These are phyloP conservation scores for Amblyjoppa fuscipennis DNA, from an alignment of 2,888 invertebrate species.

Conservation along the genomic window DNA sequence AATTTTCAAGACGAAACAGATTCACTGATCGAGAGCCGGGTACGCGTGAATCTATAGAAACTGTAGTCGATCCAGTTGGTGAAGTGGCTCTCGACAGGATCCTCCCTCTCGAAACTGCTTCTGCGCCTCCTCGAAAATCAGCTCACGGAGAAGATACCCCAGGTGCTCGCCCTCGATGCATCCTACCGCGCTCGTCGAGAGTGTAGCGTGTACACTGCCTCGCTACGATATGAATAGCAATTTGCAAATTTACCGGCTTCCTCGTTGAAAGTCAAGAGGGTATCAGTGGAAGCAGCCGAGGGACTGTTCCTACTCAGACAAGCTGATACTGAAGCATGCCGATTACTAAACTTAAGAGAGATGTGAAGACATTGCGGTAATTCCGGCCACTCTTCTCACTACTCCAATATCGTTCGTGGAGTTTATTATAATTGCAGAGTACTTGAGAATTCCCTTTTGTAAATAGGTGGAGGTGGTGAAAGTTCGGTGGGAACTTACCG, in stretches of 20 bases:
- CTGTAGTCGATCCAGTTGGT: slow-evolving; percentile 25
- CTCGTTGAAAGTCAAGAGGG: slow-evolving; percentile 3
- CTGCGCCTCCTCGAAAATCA: slow-evolving; percentile 33
- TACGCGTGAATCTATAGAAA: slow-evolving; percentile 42
- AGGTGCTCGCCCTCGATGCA: slow-evolving; percentile 51
- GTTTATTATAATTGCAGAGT: neutral
- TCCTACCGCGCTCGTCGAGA: neutral
- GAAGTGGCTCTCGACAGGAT: slow-evolving; percentile 13
- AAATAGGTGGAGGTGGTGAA: neutral
- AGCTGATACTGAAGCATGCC: slow-evolving; percentile 30
- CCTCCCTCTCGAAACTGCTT: slow-evolving; percentile 42
- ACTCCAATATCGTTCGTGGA: neutral
- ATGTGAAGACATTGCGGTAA: neutral
- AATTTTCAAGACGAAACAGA: slow-evolving; percentile 25
- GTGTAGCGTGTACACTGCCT: slow-evolving; percentile 45
- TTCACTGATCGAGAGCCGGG: slow-evolving; percentile 21
- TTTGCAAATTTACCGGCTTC: slow-evolving; percentile 66
- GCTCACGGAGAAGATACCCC: slow-evolving; percentile 11
- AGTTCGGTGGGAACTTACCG: no score
- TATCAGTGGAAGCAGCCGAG: slow-evolving; percentile 26
- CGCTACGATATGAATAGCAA: slow-evolving; percentile 66
- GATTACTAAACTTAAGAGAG: neutral
- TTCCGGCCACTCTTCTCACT: neutral
- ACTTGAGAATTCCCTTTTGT: neutral
- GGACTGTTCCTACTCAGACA: slow-evolving; percentile 10